Evolutionary conservation across 2,888 invertebrate species (phyloP).

Genomic region (Yponomeuta sedellus): DNA sequence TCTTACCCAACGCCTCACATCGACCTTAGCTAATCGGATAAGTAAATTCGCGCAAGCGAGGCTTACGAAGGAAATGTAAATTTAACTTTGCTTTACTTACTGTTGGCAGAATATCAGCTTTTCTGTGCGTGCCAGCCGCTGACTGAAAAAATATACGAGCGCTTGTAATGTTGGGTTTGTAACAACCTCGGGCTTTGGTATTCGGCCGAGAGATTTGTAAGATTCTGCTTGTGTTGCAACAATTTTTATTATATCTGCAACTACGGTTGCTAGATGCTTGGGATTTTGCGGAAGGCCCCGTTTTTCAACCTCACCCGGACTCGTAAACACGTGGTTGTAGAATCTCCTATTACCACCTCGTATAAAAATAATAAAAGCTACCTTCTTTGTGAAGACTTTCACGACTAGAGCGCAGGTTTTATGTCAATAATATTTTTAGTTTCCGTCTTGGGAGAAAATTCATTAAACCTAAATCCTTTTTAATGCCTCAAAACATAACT

Average conservation of each 20-base stretch:
- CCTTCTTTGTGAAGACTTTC: background rate
- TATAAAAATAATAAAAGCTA: background rate
- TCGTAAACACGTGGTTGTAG: conserved; percentile 1
- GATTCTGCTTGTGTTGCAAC: conserved; percentile 6
- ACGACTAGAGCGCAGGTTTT: background rate
- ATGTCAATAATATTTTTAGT: background rate
- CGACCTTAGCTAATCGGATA: background rate
- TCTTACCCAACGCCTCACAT: background rate
- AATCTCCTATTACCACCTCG: background rate
- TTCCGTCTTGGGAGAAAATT: background rate
- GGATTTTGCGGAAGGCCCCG: background rate
- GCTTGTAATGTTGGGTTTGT: background rate
- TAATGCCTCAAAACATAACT: too few species aligned
- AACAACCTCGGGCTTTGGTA: background rate
- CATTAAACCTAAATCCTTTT: background rate
- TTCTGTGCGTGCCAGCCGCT: background rate
- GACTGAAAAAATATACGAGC: background rate
- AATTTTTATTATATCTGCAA: conserved; percentile 9
- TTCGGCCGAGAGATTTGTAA: conserved; percentile 3
- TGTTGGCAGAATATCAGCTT: background rate
- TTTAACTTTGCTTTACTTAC: conserved; percentile 1
- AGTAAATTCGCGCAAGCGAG: background rate
- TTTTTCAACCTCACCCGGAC: background rate
- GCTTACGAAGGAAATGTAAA: conserved; percentile 1
- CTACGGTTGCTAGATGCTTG: background rate